Evolutionary conservation across 2,888 invertebrate species (phyloP).

Genomic region (Troglohyphantes excavatus): DNA sequence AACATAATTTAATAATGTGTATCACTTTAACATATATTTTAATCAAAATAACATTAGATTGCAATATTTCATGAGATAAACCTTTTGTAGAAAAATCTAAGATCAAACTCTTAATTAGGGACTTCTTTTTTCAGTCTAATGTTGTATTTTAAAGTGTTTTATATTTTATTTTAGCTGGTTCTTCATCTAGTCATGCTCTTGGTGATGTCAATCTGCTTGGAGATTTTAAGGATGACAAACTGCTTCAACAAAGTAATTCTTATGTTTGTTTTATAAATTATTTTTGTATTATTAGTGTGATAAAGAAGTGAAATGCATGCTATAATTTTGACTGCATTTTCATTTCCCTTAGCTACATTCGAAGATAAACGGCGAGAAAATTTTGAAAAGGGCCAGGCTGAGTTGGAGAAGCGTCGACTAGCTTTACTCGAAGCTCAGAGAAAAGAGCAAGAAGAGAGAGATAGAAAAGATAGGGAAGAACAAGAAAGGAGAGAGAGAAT

Average conservation of each 20-base stretch:
- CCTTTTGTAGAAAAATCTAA: too few relatives aligned
- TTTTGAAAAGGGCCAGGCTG: conserved; percentile 98
- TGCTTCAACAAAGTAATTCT: conserved; percentile 66
- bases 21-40: too few relatives aligned
- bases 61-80: too few relatives aligned
- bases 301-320: not conserved
- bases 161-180: conserved; percentile 64
- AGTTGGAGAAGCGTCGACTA: conserved; percentile 94
- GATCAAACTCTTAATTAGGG: too few relatives aligned
- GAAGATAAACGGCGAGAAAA: conserved; percentile 99
- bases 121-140: too few relatives aligned
- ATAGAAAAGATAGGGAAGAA: conserved; percentile 95
- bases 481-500: conserved; percentile 87
- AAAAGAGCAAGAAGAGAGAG: conserved; percentile 95
- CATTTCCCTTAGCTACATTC: conserved; percentile 85
- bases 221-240: conserved; percentile 74
- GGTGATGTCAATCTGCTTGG: conserved; percentile 71
- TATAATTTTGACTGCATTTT: not conserved
- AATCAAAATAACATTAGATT: too few relatives aligned
- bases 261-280: not conserved
- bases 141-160: too few relatives aligned
- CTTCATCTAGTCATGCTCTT: conserved; percentile 70
- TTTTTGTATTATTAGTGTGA: conserved; percentile 1
- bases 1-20: too few relatives aligned
- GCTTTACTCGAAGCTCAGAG: conserved; percentile 94